Evolutionary conservation across 2,113 vertebrate genomes (phyloP), one percentile per base, ranked within the genome.

Genomic region (Saguinus midas): DNA sequence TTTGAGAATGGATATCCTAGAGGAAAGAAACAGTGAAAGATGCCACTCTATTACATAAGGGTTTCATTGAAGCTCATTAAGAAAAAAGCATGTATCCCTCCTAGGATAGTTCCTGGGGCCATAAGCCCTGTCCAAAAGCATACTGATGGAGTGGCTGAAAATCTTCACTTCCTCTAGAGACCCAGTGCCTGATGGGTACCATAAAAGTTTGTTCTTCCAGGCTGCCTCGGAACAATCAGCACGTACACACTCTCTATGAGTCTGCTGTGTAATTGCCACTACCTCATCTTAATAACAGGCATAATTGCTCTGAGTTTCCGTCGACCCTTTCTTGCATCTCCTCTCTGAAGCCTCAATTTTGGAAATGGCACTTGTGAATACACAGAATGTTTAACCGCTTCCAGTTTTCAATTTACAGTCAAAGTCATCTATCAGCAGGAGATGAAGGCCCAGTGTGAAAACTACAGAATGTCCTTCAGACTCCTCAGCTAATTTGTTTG

Each of bases 401-500:
- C 96, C 97, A 98, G 98, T 98, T 98, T 98, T 95, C 96, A 98
- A 97, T 97, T 98, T 98, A 92, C 84, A 97, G 96, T 93, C 97
- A 98, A 98, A 98, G 97, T 98, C 98, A 97, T 95, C 98, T 98
- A 98, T 98, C 98, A 98, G 98, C 98, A 96, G 98, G 98, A 98
- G 98, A 98, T 96, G 98, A 98, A 98, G 97, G 98, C 98, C 98
- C 97, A 97, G 96, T 98, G 98, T 98, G 97, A 97, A 98, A 98
- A 98, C 97, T 97, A 95, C 70, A 97, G 96, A 97, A 98, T 98
- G 98, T 98, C 98, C 98, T 99, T 98, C 98, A 98, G 97, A 98
- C 95, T 92, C 94, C 96, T 97, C 79, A 97, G 96, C 97, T 98
- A 98, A 98, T 98, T 98, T 98, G 98, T 98, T 98, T 98, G 97